Base-by-base conservation (phyloP, 2,888 invertebrate species). In the Dicyrtoma fusca region DNA sequence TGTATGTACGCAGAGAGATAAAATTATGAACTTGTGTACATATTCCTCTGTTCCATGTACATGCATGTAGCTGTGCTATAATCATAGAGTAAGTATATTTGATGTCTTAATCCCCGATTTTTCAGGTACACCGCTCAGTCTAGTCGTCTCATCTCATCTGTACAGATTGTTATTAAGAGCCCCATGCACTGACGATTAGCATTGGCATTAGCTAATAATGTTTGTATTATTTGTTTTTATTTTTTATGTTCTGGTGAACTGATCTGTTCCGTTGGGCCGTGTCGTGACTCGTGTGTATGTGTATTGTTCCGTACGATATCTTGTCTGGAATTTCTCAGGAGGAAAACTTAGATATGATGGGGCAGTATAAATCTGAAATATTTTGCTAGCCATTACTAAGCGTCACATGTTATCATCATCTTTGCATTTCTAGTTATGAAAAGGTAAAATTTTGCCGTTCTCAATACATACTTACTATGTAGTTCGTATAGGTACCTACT, bases 321-420 rank as follows among this genome's bases (percentile, higher is more conserved):
- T 34, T 34, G 34, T 57, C 57, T 26, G 23, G 57, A 57, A 57
- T 25, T 11, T 57, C 57, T 47, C 86, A 90, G 87, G 89, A 90
- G 85, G 87, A 88, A 85, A 89, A 88, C 86, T 88, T 90, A 89
- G 88, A 89, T 87, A 89, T 89, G 84, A 89, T 90, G 87, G 90
- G 90, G 84, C 89, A 89, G 86, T 90, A 89, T 88, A 90, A 90
- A 86, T 89, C 90, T 84, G 90, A 90, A 88, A 90, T 90, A 87
- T 89, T 90, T 88, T 66, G 53, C 53, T 53, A 66, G 66, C 66
- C 26, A 66, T 66, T 21, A n/a, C n/a, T n/a, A 53, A 64, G 53
- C 26, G 21, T 25, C 57, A 21, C 19, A 14, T 49, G 49, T 49
- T 49, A 3, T 57, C 14, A 23, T 25, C 23, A 53, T 25, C 57